phyloP scores from a whole-genome alignment of 2,797 vertebrate genomes.

The Sebastes matsubarae region DNA sequence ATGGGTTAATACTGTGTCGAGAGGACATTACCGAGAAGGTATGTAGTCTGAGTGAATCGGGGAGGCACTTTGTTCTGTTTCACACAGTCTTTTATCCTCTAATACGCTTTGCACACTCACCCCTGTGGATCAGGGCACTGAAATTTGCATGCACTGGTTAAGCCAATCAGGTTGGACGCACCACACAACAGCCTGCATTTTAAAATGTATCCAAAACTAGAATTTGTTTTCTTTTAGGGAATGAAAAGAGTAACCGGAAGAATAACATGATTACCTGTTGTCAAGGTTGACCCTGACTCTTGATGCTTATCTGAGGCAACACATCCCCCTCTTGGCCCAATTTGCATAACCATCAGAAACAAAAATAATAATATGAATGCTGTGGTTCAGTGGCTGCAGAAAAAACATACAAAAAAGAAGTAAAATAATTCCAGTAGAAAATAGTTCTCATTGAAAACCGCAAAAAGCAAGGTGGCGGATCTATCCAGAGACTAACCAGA shows the following conservation, averaged over 20 bases:
- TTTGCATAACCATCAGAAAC: neutral
- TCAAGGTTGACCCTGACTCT: slow-evolving; percentile 1
- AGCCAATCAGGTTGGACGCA: neutral
- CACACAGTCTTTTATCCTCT: neutral
- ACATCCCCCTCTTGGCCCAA: neutral
- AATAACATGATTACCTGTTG: neutral
- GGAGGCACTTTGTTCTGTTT: slow-evolving; percentile 1
- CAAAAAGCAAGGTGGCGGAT: neutral
- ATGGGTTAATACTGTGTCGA: neutral
- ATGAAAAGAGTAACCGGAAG: neutral
- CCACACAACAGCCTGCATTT: neutral
- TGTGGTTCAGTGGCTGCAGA: neutral
- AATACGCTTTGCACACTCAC: slow-evolving; percentile 6
- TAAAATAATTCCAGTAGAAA: neutral
- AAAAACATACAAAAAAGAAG: neutral
- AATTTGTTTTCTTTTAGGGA: neutral
- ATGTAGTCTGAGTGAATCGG: neutral
- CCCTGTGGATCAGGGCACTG: neutral
- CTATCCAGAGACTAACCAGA: neutral
- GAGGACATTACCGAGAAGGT: neutral
- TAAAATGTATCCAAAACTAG: neutral
- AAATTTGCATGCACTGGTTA: neutral
- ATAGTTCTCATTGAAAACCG: neutral
- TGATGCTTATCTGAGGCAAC: neutral
- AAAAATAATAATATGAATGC: neutral